These are phyloP conservation scores for Phaonia tiefii DNA, from an alignment of 2,888 invertebrate genomes.

Conservation along the genomic window DNA sequence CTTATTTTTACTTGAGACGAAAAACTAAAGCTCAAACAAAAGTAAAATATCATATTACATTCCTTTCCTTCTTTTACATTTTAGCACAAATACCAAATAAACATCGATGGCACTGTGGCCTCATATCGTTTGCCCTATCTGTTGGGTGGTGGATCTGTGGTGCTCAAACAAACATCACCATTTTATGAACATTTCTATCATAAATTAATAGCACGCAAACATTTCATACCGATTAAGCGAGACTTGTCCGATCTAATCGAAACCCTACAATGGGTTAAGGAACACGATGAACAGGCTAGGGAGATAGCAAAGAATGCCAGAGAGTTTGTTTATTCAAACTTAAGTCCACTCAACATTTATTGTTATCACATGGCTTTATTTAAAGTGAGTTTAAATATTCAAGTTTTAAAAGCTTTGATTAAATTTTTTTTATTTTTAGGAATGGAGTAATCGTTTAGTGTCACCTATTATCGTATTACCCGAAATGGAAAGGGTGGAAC, in stretches of 20 bases:
- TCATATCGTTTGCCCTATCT: conserved; percentile 97
- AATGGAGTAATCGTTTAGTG: conserved; percentile 87
- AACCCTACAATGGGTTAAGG: conserved; percentile 88
- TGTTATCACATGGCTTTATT: conserved; percentile 92
- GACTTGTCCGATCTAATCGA: conserved; percentile 91
- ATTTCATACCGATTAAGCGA: conserved; percentile 90
- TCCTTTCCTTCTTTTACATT: conserved; percentile 47
- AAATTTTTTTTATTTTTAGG: conserved; percentile 80
- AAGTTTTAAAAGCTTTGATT: background rate
- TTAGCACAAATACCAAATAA: conserved; percentile 97
- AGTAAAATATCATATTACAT: background rate
- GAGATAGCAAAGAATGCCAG: conserved; percentile 86
- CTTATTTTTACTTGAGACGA: no score
- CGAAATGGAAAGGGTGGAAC: conserved; percentile 84
- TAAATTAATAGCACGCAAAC: conserved; percentile 87
- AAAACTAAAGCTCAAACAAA: background rate
- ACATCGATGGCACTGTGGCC: conserved; percentile 97
- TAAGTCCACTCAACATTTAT: conserved; percentile 91
- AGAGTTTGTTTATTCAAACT: conserved; percentile 87
- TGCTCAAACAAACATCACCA: conserved; percentile 95
- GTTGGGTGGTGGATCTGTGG: conserved; percentile 91
- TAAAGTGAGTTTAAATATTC: conserved; percentile 80
- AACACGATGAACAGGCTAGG: conserved; percentile 86
- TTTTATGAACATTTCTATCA: conserved; percentile 97
- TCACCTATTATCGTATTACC: conserved; percentile 82